Percentiles rank a stretch among this genome's conserved stretches.
These are phyloP conservation scores for Amazona guildingii DNA, from an alignment of 2,113 vertebrate genomes.

Conservation along the genomic window DNA sequence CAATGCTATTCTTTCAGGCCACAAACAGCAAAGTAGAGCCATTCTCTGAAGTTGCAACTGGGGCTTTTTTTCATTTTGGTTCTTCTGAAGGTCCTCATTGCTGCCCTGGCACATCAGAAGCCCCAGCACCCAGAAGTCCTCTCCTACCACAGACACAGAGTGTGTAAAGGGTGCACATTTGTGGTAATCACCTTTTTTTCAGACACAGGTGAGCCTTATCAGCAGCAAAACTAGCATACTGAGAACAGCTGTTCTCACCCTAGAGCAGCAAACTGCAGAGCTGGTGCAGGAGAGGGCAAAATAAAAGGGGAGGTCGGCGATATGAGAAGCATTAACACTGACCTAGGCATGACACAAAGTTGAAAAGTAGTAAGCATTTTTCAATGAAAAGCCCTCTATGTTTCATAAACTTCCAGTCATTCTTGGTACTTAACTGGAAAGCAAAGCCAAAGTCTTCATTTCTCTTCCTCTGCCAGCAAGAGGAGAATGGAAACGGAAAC, in stretches of 20 bases:
- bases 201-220: background rate
- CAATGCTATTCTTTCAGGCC: background rate
- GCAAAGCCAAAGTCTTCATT: background rate
- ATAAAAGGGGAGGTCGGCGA: background rate
- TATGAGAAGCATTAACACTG: background rate
- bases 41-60: background rate
- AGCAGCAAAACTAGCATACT: background rate
- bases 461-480: background rate
- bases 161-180: background rate
- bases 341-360: background rate
- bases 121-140: background rate
- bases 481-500: slow-evolving; percentile 16
- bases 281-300: background rate
- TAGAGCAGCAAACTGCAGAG: background rate
- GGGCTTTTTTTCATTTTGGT: background rate
- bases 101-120: background rate
- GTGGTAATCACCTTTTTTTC: background rate
- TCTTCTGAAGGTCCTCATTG: background rate
- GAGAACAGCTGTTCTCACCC: background rate
- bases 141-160: background rate
- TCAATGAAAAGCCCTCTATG: background rate
- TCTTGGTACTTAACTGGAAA: slow-evolving; percentile 18
- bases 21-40: background rate
- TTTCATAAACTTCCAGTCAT: slow-evolving; percentile 14
- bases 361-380: slow-evolving; percentile 1